Evolutionary conservation across 53 echinoderm and acorn worm genomes (phyloP), one percentile per base, ranked within the genome.

Genomic region (Stichopus horrens): DNA sequence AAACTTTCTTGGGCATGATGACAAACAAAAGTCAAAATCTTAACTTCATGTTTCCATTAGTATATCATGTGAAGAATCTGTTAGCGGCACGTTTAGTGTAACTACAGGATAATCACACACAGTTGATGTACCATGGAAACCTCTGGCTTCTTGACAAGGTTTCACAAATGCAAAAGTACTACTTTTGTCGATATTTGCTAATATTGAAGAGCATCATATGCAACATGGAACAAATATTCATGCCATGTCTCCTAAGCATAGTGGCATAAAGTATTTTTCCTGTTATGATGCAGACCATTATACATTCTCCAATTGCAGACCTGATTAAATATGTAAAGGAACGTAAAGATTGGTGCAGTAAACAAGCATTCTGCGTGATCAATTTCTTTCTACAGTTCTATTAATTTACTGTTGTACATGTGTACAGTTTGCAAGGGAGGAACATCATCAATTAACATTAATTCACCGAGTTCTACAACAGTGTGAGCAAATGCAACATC

Each of bases 171-270:
- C 83, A 83, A 57, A 58, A 11, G 90, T 56, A 5, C 55, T 19
- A 18, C 83, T 73, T 52, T 73, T 83, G 57, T 83, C 83, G 51
- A 83, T 83, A 19, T 83, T 83, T 53, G 83, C 83, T 7, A 84
- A 52, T 54, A 79, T 79, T 79, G 55, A 54, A 79, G 52, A 79
- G 79, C 79, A 79, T 79, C 79, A 54, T 79, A 79, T 79, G 79
- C 10, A 79, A 53, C 54, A 53, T 54, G 51, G 79, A 79, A 54
- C 79, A 79, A 19, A 79, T 18, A 23, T 79, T 54, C 54, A 54
- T 79, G 54, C 79, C 79, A 54, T 79, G 53, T 53, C 79, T 79
- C 55, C 79, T 53, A 52, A 79, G 13, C 79, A 79, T 79, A 5
- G 79, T 79, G 9, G 54, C 79, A 79, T 79, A 79, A 11, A 53